Percentiles rank a stretch among this genome's conserved stretches.
These are phyloP conservation scores for Podabrus alpinus DNA, from an alignment of 2,888 invertebrate genomes.

Conservation along the genomic window DNA sequence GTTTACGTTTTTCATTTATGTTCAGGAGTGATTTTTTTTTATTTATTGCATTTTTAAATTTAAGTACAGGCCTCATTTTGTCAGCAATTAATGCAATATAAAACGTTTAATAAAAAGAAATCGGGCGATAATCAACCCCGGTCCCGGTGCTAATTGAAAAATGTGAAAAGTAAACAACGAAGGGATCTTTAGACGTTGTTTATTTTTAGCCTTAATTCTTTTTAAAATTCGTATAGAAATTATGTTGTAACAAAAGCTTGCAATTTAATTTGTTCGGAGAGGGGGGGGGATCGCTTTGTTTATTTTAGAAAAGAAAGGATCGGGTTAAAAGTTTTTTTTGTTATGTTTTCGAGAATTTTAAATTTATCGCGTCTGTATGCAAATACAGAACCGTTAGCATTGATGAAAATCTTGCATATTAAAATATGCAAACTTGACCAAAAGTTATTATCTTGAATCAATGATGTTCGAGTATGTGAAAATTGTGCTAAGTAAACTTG, in stretches of 20 bases:
- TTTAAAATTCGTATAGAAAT: not conserved
- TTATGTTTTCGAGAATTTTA: not conserved
- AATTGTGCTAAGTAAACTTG: conserved; percentile 20
- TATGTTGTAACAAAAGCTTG: too few relatives aligned
- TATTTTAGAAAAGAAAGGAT: too few relatives aligned
- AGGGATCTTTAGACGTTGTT: not conserved
- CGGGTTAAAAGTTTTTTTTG: not conserved
- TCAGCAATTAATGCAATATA: not conserved
- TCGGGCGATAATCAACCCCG: not conserved
- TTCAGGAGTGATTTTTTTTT: conserved; percentile 12
- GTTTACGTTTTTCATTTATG: conserved; percentile 36
- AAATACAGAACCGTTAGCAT: not conserved
- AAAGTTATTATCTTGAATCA: conserved; percentile 22
- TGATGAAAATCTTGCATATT: not conserved
- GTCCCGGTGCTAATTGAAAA: not conserved
- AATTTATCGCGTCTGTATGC: not conserved
- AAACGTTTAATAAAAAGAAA: not conserved
- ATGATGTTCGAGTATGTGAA: conserved; percentile 21
- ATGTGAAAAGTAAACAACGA: not conserved
- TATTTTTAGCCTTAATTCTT: not conserved
- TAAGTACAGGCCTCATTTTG: not conserved
- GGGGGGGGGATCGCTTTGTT: too few relatives aligned
- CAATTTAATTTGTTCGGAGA: too few relatives aligned
- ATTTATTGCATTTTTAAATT: not conserved
- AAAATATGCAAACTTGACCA: not conserved